phyloP scores from a whole-genome alignment of 2,113 vertebrate species.

The Balaenoptera acutorostrata region DNA sequence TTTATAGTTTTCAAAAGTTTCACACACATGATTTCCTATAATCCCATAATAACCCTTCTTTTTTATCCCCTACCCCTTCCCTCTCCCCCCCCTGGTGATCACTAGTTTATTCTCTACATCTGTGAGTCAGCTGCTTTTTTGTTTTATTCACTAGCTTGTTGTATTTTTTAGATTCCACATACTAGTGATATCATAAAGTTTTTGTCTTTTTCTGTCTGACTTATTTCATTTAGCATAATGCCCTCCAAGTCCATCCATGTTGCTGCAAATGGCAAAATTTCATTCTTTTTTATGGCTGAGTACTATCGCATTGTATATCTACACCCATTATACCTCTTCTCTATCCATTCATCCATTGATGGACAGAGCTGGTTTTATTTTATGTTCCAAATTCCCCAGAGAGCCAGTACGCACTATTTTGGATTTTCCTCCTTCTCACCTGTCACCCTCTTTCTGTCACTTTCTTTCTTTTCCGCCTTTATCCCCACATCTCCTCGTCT shows the following conservation, averaged over 20 bases:
- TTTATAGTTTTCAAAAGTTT: background rate
- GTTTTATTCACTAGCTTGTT: background rate
- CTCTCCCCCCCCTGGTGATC: background rate
- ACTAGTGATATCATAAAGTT: background rate
- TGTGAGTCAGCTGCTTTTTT: background rate
- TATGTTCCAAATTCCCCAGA: background rate
- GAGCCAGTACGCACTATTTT: background rate
- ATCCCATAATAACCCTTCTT: background rate
- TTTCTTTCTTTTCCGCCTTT: background rate
- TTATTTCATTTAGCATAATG: background rate
- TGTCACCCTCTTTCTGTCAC: no score
- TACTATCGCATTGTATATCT: background rate
- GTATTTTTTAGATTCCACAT: background rate
- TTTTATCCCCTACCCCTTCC: background rate
- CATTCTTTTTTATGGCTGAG: background rate
- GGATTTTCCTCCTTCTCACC: no score
- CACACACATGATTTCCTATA: background rate
- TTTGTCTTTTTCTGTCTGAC: background rate
- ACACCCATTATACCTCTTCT: background rate
- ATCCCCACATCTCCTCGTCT: background rate
- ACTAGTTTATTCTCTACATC: background rate
- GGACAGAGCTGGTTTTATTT: background rate
- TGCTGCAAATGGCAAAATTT: background rate
- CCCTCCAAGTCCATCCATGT: background rate
- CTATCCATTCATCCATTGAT: background rate